Evolutionary conservation across 2,797 vertebrate species (phyloP).

Genomic region (Adelosebastes latens): DNA sequence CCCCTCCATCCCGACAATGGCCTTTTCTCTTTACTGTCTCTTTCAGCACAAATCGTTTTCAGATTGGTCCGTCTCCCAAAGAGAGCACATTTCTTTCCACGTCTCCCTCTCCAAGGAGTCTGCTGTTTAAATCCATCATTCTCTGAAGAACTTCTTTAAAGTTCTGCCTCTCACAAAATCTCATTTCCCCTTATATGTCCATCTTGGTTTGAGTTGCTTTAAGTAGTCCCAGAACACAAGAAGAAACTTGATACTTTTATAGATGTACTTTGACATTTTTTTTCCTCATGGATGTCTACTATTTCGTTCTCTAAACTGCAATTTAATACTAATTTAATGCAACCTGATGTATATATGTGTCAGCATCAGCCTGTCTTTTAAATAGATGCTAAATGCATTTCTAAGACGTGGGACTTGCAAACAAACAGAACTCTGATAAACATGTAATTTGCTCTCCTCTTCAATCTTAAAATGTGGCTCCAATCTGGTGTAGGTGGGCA

Average conservation of each 20-base stretch:
- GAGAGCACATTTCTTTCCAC: neutral
- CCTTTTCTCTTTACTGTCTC: neutral
- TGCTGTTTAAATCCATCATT: slow-evolving; percentile 1
- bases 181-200: neutral
- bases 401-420: neutral
- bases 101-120: neutral
- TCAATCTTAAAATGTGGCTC: neutral
- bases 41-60: slow-evolving; percentile 1
- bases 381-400: neutral
- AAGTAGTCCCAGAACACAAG: neutral
- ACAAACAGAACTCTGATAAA: neutral
- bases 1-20: neutral
- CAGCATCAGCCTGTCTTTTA: neutral
- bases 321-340: slow-evolving; percentile 4
- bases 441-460: neutral
- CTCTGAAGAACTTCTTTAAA: slow-evolving; percentile 11
- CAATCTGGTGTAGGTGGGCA: neutral
- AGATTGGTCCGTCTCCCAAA: neutral
- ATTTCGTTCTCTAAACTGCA: neutral
- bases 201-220: neutral
- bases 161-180: neutral
- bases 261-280: neutral
- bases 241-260: neutral
- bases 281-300: neutral
- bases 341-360: neutral